Conservation (phyloP, 2,113 vertebrate genomes). For the Terrapene triunguis region DNA sequence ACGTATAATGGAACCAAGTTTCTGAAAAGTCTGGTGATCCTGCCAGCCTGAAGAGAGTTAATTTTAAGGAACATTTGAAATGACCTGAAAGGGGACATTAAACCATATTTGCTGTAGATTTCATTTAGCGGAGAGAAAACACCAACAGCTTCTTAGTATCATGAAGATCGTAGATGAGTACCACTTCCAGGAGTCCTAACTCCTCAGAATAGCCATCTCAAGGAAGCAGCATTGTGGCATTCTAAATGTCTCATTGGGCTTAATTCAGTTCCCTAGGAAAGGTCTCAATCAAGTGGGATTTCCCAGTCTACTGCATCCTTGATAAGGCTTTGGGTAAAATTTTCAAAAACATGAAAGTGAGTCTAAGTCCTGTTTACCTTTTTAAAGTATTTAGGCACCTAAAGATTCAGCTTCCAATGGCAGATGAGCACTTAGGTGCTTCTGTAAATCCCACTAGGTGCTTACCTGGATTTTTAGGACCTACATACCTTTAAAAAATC, state of each 20-base stretch:
- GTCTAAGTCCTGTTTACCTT: not conserved
- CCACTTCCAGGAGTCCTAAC: not conserved
- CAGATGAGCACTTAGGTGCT: not conserved
- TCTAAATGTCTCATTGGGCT: not conserved
- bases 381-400: not conserved
- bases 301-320: not conserved
- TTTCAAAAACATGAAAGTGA: not conserved
- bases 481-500: not conserved
- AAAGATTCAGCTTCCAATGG: rapidly evolving
- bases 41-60: not conserved
- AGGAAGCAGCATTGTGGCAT: not conserved
- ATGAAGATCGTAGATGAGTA: not conserved
- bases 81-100: not conserved
- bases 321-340: not conserved
- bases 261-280: not conserved
- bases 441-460: not conserved
- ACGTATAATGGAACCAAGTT: not conserved
- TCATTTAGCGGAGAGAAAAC: not conserved
- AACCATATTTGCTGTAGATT: not conserved
- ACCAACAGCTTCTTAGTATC: not conserved
- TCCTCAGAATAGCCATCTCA: not conserved
- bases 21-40: not conserved
- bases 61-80: not conserved
- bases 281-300: not conserved
- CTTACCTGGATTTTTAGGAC: not conserved